A percentile compares a stretch with the other conserved stretches of the same genome.
Evolutionary conservation across 2,113 vertebrate genomes (phyloP).

Genomic region (Elanus axillaris): DNA sequence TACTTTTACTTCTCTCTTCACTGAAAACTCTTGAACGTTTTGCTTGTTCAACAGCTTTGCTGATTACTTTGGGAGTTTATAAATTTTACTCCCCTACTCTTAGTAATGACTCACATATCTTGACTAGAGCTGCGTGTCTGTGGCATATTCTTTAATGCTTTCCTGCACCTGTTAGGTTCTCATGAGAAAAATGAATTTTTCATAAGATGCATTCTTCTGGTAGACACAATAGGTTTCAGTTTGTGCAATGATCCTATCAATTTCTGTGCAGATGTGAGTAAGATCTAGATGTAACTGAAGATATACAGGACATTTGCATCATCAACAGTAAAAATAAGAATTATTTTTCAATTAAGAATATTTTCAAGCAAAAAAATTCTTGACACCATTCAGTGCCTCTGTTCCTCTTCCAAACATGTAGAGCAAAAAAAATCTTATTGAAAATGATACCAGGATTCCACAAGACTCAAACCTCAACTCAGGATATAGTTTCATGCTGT

Average conservation of each 20-base stretch:
- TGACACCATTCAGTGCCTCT: not conserved
- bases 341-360: slow-evolving; percentile 17
- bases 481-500: not conserved
- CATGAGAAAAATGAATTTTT: slow-evolving; percentile 58
- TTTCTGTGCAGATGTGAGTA: slow-evolving; percentile 46
- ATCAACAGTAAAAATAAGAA: not conserved
- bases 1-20: not conserved
- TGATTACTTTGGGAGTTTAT: not conserved
- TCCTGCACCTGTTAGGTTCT: slow-evolving; percentile 48
- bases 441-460: not conserved
- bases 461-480: not conserved
- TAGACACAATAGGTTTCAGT: slow-evolving; percentile 53
- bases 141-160: slow-evolving; percentile 24
- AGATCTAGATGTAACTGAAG: slow-evolving; percentile 20
- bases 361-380: not conserved
- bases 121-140: not conserved
- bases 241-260: slow-evolving; percentile 31
- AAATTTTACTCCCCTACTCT: not conserved
- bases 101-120: slow-evolving; percentile 11
- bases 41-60: not conserved
- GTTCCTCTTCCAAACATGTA: not conserved
- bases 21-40: not conserved
- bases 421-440: not conserved
- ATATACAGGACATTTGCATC: not conserved
- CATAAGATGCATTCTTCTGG: slow-evolving; percentile 33